A percentile compares a stretch with the other conserved stretches of the same genome.
Conservation (phyloP, 2,113 vertebrate species). For the Desmodus rotundus region DNA sequence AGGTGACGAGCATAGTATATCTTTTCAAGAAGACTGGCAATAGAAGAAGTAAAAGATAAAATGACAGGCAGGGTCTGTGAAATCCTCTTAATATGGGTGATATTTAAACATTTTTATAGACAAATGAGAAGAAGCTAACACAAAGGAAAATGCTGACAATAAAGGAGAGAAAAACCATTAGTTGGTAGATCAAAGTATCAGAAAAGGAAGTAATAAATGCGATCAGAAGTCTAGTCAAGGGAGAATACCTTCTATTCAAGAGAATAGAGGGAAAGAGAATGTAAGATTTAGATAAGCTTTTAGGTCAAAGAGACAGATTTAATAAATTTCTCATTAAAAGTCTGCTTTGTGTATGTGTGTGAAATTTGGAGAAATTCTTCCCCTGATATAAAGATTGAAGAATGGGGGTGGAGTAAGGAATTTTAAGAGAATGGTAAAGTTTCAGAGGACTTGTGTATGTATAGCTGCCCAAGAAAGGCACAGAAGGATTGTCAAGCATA, state of each 20-base stretch:
- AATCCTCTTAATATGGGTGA: neutral
- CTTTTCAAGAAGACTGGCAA: neutral
- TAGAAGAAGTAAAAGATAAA: neutral
- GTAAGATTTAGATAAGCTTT: neutral
- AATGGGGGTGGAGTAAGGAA: neutral
- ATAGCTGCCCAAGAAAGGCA: neutral
- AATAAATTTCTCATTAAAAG: neutral
- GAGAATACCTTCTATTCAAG: neutral
- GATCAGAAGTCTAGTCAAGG: neutral
- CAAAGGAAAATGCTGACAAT: neutral
- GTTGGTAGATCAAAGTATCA: neutral
- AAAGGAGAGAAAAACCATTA: neutral
- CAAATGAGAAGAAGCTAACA: neutral
- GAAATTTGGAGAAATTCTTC: neutral
- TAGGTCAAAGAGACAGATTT: neutral
- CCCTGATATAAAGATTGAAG: neutral
- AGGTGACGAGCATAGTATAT: neutral
- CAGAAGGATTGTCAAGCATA: neutral
- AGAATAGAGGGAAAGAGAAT: neutral
- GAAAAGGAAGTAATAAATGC: neutral
- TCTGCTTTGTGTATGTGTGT: neutral
- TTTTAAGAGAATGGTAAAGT: neutral
- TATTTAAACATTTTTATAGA: neutral
- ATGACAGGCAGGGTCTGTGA: neutral
- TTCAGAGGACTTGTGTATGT: neutral